Conservation (phyloP, 2,113 vertebrate species). For the Triplophysa tibetana region DNA sequence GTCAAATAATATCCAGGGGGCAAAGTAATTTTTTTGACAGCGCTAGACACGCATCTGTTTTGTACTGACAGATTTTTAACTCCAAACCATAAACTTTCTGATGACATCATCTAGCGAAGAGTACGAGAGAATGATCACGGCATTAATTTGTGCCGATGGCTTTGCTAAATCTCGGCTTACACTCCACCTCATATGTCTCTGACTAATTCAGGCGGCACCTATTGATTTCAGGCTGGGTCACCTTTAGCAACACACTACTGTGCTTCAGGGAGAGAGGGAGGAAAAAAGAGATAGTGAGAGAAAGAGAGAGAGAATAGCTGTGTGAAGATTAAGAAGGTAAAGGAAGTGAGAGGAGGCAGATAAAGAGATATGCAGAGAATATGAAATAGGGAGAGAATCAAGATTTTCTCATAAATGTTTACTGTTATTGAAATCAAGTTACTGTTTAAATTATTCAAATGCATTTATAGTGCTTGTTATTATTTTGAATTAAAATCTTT, state of each 20-base stretch:
- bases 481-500: too few species aligned
- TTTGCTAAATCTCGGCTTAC: constrained; percentile 49
- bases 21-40: too few species aligned
- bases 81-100: neutral
- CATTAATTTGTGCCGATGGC: constrained; percentile 39
- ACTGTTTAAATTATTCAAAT: too few species aligned
- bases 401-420: neutral
- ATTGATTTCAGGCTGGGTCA: constrained; percentile 53
- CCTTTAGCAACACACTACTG: constrained; percentile 35
- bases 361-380: neutral
- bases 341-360: constrained; percentile 6
- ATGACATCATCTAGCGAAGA: neutral
- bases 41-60: neutral
- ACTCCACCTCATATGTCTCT: constrained; percentile 53
- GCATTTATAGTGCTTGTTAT: too few species aligned
- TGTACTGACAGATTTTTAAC: neutral
- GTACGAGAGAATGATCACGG: neutral
- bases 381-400: neutral
- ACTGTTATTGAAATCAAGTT: neutral
- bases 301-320: constrained; percentile 18
- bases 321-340: constrained; percentile 13
- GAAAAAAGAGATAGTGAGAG: neutral
- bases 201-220: constrained; percentile 58
- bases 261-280: constrained; percentile 3
- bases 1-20: too few species aligned